Evolutionary conservation across 2,113 vertebrate species (phyloP).

Genomic region (Todiramphus saurophagus): DNA sequence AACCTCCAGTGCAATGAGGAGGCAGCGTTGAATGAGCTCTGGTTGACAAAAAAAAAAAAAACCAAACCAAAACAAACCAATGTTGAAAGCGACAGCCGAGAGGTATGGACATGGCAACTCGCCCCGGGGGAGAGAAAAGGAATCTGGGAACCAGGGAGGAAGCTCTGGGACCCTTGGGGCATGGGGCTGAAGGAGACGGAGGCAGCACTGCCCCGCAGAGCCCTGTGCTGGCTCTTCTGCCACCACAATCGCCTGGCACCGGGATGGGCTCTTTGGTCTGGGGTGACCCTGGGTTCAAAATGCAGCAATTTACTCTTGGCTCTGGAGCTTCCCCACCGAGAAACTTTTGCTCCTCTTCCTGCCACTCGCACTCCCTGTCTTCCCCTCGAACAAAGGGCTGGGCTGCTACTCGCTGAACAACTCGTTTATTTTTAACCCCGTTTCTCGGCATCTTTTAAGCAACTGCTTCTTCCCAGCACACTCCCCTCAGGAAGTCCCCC

Average conservation of each 20-base stretch:
- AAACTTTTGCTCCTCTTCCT: not conserved
- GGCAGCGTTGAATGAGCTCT: not conserved
- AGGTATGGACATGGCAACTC: not conserved
- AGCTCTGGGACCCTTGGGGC: not conserved
- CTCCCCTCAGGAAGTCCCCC: not conserved
- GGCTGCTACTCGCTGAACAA: not conserved
- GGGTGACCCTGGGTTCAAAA: not conserved
- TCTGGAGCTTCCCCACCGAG: not conserved
- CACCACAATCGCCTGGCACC: not conserved
- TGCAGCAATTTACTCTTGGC: not conserved
- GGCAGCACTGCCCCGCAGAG: not conserved
- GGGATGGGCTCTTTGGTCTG: not conserved
- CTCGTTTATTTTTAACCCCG: constrained; percentile 8
- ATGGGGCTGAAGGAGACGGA: not conserved
- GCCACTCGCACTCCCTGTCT: not conserved
- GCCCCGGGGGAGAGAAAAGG: fast-evolving
- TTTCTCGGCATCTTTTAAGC: constrained; percentile 1
- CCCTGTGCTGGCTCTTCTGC: not conserved
- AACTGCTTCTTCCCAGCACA: constrained; percentile 18
- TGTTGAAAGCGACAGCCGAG: not conserved
- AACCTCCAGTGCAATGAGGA: not conserved
- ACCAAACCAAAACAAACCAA: not conserved
- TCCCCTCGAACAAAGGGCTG: not conserved
- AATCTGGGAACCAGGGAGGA: not conserved
- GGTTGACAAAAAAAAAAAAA: not conserved